Percentiles rank a stretch among this genome's conserved stretches.
Evolutionary conservation across 53 echinoderm and acorn worm genomes (phyloP).

Genomic region (Patiria pectinifera): DNA sequence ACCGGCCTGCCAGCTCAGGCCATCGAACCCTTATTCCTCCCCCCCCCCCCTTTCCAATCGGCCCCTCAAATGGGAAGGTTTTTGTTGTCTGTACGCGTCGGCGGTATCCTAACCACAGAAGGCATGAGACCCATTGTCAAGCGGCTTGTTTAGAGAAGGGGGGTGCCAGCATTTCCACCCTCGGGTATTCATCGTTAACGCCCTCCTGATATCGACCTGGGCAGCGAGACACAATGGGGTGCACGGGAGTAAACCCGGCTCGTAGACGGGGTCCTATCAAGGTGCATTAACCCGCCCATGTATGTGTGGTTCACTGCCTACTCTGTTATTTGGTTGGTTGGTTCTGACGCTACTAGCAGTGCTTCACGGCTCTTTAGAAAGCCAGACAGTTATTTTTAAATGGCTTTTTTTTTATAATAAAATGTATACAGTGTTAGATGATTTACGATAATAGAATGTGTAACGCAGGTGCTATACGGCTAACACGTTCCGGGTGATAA

Average conservation of each 20-base stretch:
- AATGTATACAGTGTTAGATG: background rate
- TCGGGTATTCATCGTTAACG: slow-evolving; percentile 48
- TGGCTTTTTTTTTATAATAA: background rate
- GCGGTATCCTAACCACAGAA: slow-evolving; percentile 30
- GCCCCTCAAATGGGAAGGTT: background rate
- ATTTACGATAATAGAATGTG: background rate
- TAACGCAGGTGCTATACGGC: background rate
- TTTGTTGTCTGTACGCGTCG: slow-evolving; percentile 23
- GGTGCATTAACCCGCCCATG: slow-evolving; percentile 37
- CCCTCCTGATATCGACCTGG: slow-evolving; percentile 48
- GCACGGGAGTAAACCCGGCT: slow-evolving; percentile 42
- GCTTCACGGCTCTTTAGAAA: background rate
- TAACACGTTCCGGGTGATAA: background rate
- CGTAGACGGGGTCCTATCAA: background rate
- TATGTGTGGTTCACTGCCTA: background rate
- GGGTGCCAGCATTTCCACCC: slow-evolving; percentile 43
- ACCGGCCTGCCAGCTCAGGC: slow-evolving; percentile 7
- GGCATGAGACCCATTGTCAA: slow-evolving; percentile 34
- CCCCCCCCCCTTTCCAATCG: slow-evolving; percentile 28
- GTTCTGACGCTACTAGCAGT: background rate
- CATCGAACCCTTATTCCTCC: slow-evolving; percentile 28
- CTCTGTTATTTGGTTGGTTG: background rate
- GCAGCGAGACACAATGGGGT: slow-evolving; percentile 22
- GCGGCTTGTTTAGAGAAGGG: slow-evolving; percentile 43
- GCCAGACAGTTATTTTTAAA: background rate